Evolutionary conservation across 2,888 invertebrate species (phyloP).

Genomic region (Alloplasta piceator): DNA sequence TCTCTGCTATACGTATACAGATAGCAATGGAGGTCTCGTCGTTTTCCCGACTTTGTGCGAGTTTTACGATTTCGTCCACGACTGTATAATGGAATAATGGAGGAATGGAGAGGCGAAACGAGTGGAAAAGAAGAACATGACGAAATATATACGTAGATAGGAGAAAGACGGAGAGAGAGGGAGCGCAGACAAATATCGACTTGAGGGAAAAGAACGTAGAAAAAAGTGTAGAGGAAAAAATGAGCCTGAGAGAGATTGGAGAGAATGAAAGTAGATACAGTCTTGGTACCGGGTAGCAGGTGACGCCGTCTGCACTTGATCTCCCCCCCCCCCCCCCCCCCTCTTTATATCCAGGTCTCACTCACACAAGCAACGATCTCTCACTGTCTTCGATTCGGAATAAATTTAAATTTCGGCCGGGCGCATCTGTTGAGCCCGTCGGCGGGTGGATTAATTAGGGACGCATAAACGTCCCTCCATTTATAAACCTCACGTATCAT

Average conservation of each 20-base stretch:
- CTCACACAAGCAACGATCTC: constrained; percentile 8
- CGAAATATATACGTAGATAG: constrained; percentile 34
- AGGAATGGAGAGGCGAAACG: constrained; percentile 59
- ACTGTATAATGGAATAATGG: constrained; percentile 72
- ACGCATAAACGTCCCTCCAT: constrained; percentile 66
- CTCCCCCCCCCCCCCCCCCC: constrained; percentile 47
- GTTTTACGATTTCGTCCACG: constrained; percentile 62
- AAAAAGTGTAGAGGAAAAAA: constrained; percentile 11
- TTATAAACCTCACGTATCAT: constrained; percentile 19
- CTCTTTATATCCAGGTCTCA: constrained; percentile 14
- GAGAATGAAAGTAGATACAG: constrained; percentile 48
- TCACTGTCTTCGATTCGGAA: constrained; percentile 65
- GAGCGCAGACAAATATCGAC: constrained; percentile 26
- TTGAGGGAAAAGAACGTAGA: constrained; percentile 9
- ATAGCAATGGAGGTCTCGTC: neutral
- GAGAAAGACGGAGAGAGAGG: constrained; percentile 35
- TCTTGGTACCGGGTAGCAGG: constrained; percentile 74
- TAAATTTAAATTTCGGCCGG: constrained; percentile 77
- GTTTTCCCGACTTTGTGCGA: constrained; percentile 37
- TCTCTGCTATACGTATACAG: neutral
- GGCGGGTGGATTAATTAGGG: constrained; percentile 76
- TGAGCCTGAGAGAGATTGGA: neutral
- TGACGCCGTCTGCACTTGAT: constrained; percentile 72
- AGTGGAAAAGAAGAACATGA: constrained; percentile 27
- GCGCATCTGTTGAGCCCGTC: constrained; percentile 76